Evolutionary conservation across 2,113 vertebrate species (phyloP).

Genomic region (Numida meleagris): DNA sequence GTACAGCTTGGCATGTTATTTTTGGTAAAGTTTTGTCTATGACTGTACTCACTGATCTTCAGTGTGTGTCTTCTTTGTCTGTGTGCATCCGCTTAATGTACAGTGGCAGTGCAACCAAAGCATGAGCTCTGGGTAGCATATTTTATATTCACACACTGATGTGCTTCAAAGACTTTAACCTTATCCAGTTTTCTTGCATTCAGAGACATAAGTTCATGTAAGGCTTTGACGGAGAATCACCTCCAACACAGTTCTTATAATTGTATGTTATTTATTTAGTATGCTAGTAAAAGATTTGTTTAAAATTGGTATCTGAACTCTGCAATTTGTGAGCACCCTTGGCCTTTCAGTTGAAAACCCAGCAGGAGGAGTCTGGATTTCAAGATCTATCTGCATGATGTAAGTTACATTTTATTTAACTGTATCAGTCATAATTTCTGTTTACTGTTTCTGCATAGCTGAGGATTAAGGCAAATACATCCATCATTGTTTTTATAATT

Average conservation of each 20-base stretch:
- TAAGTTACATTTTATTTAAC: neutral
- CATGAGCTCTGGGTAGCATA: neutral
- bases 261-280: neutral
- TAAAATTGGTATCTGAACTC: neutral
- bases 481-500: neutral
- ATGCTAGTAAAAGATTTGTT: neutral
- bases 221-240: neutral
- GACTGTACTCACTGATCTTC: neutral
- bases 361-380: neutral
- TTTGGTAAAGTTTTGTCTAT: conserved; percentile 9
- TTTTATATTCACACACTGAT: conserved; percentile 1
- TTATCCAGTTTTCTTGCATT: conserved; percentile 18
- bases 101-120: conserved; percentile 5
- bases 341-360: neutral
- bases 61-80: conserved; percentile 8
- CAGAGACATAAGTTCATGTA: neutral
- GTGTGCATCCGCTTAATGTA: conserved; percentile 34
- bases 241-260: neutral
- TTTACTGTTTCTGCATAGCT: neutral
- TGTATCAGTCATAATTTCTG: neutral
- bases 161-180: conserved; percentile 28
- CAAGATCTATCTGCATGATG: neutral
- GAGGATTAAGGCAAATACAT: neutral
- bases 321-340: neutral
- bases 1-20: neutral